Conservation (phyloP, 2,888 invertebrate genomes). For the Lycaena phlaeas region DNA sequence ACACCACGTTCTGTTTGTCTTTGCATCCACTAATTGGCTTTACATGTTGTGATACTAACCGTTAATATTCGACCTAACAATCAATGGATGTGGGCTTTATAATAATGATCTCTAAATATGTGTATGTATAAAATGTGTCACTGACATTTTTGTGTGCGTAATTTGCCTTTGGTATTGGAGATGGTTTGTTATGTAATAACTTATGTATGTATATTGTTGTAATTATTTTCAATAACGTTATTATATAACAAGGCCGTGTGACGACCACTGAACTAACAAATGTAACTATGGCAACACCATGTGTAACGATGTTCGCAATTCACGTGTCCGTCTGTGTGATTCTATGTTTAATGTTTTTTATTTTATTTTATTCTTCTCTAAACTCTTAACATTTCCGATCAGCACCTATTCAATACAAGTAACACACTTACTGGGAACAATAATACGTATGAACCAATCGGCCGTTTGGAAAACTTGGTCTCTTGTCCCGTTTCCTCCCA, state of each 20-base stretch:
- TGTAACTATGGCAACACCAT: slow-evolving; percentile 24
- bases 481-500: slow-evolving; percentile 47
- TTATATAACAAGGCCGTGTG: slow-evolving; percentile 38
- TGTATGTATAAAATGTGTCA: slow-evolving; percentile 46
- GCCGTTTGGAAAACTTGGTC: slow-evolving; percentile 33
- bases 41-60: slow-evolving; percentile 51
- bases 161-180: slow-evolving; percentile 65
- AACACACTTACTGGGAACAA: slow-evolving; percentile 35
- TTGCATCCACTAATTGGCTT: slow-evolving; percentile 50
- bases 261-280: slow-evolving; percentile 19
- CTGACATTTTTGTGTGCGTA: slow-evolving; percentile 66
- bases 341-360: slow-evolving; percentile 24
- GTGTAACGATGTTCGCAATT: slow-evolving; percentile 21
- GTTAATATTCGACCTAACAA: slow-evolving; percentile 53
- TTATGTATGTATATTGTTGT: slow-evolving; percentile 16
- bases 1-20: slow-evolving; percentile 40
- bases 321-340: slow-evolving; percentile 27
- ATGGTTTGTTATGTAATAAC: slow-evolving; percentile 47
- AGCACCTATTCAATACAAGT: slow-evolving; percentile 43
- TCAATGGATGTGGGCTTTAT: slow-evolving; percentile 57
- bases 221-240: slow-evolving; percentile 28
- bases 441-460: slow-evolving; percentile 70
- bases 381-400: slow-evolving; percentile 38
- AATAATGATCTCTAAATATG: slow-evolving; percentile 37
- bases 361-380: slow-evolving; percentile 12